phyloP scores from a whole-genome alignment of 2,113 vertebrate species.

The Delphinus delphis region DNA sequence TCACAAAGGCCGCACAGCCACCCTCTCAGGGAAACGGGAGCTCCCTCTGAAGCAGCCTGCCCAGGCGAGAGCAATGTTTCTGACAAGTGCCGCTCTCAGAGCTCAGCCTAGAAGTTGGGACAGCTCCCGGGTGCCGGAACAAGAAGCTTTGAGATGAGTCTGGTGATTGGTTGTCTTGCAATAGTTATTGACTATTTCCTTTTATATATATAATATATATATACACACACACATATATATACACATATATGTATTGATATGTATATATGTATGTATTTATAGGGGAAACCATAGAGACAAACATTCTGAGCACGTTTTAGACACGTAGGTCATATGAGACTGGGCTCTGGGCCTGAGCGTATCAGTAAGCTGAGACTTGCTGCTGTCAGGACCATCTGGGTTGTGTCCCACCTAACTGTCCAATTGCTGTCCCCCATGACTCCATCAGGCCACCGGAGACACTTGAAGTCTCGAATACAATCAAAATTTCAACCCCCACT shows the following conservation, averaged over 20 bases:
- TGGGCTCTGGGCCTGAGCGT: background rate
- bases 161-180: background rate
- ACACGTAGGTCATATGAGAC: background rate
- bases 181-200: background rate
- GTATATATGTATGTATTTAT: background rate
- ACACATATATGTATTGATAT: too few relatives aligned
- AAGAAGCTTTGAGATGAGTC: background rate
- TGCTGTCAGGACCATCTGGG: background rate
- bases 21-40: background rate
- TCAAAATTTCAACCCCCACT: background rate
- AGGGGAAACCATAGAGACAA: background rate
- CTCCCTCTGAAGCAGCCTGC: accelerated
- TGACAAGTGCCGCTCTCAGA: background rate
- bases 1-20: background rate
- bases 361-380: background rate
- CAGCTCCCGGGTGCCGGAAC: background rate
- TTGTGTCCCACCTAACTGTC: background rate
- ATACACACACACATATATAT: background rate
- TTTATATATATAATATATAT: background rate
- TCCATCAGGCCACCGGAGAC: background rate
- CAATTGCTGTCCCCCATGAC: background rate
- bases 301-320: background rate
- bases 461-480: background rate
- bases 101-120: background rate
- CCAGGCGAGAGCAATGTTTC: background rate